Base-by-base conservation (phyloP, 2,113 vertebrate species). In the Callipepla californica region DNA sequence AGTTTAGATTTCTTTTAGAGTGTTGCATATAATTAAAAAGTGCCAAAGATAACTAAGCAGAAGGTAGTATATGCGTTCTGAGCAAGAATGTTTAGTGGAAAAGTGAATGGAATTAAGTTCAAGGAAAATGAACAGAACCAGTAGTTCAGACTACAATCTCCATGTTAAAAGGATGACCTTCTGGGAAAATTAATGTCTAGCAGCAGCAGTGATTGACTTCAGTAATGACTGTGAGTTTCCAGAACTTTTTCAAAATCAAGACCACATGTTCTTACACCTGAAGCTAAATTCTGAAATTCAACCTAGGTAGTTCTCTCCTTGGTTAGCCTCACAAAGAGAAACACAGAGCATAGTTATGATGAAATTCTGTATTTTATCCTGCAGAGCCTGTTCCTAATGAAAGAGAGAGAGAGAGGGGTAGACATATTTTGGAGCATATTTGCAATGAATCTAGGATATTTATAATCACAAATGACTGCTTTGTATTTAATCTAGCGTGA, bases 11-110 rank as follows among this genome's bases (percentile, higher is more conserved):
- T 66, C 26, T 79, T 83, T 59, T 7, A 25, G 91, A 66, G 85
- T 76, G 51, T 73, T 76, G 15, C 38, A 48, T 68, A 57, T 95
- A 90, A 79, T 95, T 96, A 95, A 97, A 95, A 92, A 94, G 42
- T 51, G 36, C 10, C 20, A 36, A 84, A 78, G 55, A 95, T 76
- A 63, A 12, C 7, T 78, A 48, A 88, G 17, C 15, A 92, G 69
- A 77, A 34, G 69, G 22, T 80, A 75, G 30, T 67, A 22, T 6
- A 26, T 18, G 38, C 75, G 86, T 87, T 92, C 13, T 25, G 87
- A 93, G 67, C 21, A 84, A 11, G 23, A 62, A 20, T 6, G 34
- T 57, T 70, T 44, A 2, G 38, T 61, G 17, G 50, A 81, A 25
- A 80, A 85, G 65, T 17, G 2, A 87, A 72, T 32, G 19, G 34